Base-by-base conservation (phyloP, 2,113 vertebrate species). In the Callocephalon fimbriatum region DNA sequence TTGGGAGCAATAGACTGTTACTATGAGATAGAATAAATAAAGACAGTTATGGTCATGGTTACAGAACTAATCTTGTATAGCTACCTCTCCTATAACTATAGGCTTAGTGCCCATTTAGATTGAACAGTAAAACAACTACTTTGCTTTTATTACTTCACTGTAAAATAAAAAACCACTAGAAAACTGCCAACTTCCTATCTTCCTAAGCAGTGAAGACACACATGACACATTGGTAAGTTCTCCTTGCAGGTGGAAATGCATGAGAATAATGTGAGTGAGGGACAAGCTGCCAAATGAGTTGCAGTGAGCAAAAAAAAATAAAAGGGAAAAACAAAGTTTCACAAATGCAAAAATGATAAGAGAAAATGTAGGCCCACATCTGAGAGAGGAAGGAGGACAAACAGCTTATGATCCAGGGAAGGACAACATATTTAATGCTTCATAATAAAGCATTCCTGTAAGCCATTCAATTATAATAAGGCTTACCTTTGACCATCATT, bases 111-210 rank as follows among this genome's bases (percentile, higher is more conserved):
- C 10, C 9, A 22, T 56, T 75, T 75, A 80, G 37, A 70, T 9
- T 1, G 2, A 37, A 32, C 44, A 1, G 0, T 22, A 47, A 50
- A 81, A 37, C 42, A 86, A n/a, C 29, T 35, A 35, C 27, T 58
- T 85, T 51, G 32, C 8, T 70, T 93, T 70, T 93, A 63, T 63
- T 70, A 80, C 6, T 25, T 58, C 17, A 35, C 44, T 58, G 42
- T 85, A 93, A 85, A 74, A 50, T 31, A 63, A 9, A 90, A 90
- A 80, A 56, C 20, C 32, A 58, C 42, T 68, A 44, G 89, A 72
- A 66, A 79, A 4, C 14, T 62, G 25, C 11, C 23, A 63, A 17
- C 5, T 37, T 79, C 13, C 47, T 62, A 4, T 62, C 35, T 79
- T 62, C 26, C 1, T 5, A 68, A 74, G 23, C 20, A 58, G 27